phyloP scores from a whole-genome alignment of 2,888 invertebrate genomes.

The Zaprionus lineosus region DNA sequence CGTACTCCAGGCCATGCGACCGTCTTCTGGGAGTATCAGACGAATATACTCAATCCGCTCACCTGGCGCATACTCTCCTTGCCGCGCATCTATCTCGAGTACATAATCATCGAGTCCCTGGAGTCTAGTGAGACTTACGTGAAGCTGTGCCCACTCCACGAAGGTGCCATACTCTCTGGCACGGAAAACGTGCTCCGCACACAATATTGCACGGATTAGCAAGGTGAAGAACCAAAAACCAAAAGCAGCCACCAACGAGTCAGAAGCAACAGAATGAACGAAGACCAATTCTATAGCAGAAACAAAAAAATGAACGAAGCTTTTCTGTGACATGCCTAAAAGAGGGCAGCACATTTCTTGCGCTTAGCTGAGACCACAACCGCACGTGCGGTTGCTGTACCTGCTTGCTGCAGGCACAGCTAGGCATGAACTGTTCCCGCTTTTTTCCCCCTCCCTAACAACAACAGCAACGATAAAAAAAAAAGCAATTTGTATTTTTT shows the following conservation, averaged over 20 bases:
- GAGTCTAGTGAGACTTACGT: slow-evolving; percentile 85
- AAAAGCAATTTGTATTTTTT: slow-evolving; percentile 55
- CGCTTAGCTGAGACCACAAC: slow-evolving; percentile 7
- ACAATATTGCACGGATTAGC: slow-evolving; percentile 71
- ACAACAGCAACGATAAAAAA: slow-evolving; percentile 19
- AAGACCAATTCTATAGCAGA: slow-evolving; percentile 6
- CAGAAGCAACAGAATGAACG: too few species aligned
- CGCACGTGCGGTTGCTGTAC: slow-evolving; percentile 4
- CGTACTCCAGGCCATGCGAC: slow-evolving; percentile 87
- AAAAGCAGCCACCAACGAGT: not conserved
- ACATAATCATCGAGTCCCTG: slow-evolving; percentile 88
- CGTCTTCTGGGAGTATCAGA: slow-evolving; percentile 91
- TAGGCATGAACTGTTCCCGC: slow-evolving; percentile 17
- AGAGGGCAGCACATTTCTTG: slow-evolving; percentile 20
- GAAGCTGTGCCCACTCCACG: slow-evolving; percentile 87
- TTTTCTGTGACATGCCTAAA: slow-evolving; percentile 28
- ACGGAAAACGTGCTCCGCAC: slow-evolving; percentile 80
- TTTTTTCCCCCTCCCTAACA: slow-evolving; percentile 11
- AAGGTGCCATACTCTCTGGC: slow-evolving; percentile 87
- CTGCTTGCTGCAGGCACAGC: slow-evolving; percentile 1
- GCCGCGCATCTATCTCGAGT: slow-evolving; percentile 89
- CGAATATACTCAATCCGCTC: slow-evolving; percentile 90
- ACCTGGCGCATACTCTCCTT: slow-evolving; percentile 91
- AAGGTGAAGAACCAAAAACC: not conserved
- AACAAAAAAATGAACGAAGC: slow-evolving; percentile 21